phyloP scores from a whole-genome alignment of 2,797 vertebrate genomes.

The Rhinella marina region DNA sequence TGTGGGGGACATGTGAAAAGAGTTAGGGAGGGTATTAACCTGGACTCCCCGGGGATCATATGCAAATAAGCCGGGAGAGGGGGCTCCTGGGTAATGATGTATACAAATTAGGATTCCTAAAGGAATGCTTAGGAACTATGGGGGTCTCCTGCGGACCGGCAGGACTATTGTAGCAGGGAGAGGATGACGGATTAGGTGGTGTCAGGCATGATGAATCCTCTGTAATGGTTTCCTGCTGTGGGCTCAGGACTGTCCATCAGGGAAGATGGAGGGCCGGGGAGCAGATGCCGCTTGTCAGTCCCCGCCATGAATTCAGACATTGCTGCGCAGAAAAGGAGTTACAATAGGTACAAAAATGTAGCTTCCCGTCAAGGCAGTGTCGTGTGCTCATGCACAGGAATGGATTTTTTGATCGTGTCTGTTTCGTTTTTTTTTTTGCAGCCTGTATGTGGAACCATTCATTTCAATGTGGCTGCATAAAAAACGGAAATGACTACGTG shows the following conservation, averaged over 20 bases:
- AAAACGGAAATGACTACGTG: too few relatives aligned
- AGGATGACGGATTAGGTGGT: constrained; percentile 63
- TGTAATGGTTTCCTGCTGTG: constrained; percentile 64
- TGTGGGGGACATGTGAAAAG: constrained; percentile 13
- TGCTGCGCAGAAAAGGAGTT: background rate
- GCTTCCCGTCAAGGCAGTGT: too few relatives aligned
- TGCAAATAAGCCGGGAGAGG: constrained; percentile 15
- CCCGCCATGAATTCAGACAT: background rate
- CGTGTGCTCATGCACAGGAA: too few relatives aligned
- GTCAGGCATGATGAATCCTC: constrained; percentile 66
- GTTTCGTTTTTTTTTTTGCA: too few relatives aligned
- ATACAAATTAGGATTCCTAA: background rate
- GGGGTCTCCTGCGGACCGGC: constrained; percentile 2
- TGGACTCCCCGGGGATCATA: background rate
- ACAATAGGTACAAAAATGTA: too few relatives aligned
- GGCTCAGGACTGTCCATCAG: constrained; percentile 55
- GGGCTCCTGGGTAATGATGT: constrained; percentile 9
- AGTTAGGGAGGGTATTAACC: constrained; percentile 17
- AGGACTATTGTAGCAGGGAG: background rate
- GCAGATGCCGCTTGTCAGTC: constrained; percentile 7
- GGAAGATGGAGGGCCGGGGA: background rate
- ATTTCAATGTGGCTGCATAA: too few relatives aligned
- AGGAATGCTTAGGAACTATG: background rate
- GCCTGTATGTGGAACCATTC: too few relatives aligned
- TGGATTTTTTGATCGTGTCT: too few relatives aligned